Evolutionary conservation across 2,888 invertebrate species (phyloP).

Genomic region (Tromatobia lineatoria): DNA sequence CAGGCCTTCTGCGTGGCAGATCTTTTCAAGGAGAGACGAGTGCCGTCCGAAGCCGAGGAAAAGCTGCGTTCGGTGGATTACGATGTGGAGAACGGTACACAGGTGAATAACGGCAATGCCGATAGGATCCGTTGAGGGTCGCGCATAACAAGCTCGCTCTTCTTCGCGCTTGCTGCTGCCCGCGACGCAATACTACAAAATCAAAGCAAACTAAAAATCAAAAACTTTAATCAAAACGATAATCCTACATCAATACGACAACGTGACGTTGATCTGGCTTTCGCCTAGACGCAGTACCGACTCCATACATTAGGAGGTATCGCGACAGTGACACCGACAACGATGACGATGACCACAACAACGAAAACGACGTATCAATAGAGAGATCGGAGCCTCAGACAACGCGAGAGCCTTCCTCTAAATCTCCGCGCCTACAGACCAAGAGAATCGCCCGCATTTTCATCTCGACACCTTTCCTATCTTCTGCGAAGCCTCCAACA

Average conservation of each 20-base stretch:
- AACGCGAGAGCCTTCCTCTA: slow-evolving; percentile 15
- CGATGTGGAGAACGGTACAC: slow-evolving; percentile 80
- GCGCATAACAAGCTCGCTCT: slow-evolving; percentile 35
- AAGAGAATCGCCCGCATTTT: not conserved
- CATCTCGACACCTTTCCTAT: not conserved
- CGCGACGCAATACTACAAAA: slow-evolving; percentile 44
- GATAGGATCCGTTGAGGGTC: slow-evolving; percentile 82
- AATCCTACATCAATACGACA: slow-evolving; percentile 43
- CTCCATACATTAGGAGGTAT: slow-evolving; percentile 41
- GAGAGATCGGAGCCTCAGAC: slow-evolving; percentile 42
- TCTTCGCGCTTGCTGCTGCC: slow-evolving; percentile 59
- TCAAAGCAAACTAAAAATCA: slow-evolving; percentile 35
- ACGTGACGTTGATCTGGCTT: slow-evolving; percentile 69
- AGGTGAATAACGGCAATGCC: slow-evolving; percentile 85
- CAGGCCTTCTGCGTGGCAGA: slow-evolving; percentile 80
- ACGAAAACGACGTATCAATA: slow-evolving; percentile 51
- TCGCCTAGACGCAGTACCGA: slow-evolving; percentile 66
- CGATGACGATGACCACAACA: slow-evolving; percentile 47
- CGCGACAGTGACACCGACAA: slow-evolving; percentile 47
- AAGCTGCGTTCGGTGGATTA: slow-evolving; percentile 78
- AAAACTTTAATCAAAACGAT: slow-evolving; percentile 31
- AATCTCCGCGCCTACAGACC: slow-evolving; percentile 4
- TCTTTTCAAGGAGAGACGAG: slow-evolving; percentile 77
- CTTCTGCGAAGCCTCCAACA: not conserved
- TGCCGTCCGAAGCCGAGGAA: slow-evolving; percentile 63